Percentiles rank a stretch among this genome's conserved stretches.
Evolutionary conservation across 1,140 invertebrate genomes (phyloP).

Genomic region (Dinoponera quadriceps): DNA sequence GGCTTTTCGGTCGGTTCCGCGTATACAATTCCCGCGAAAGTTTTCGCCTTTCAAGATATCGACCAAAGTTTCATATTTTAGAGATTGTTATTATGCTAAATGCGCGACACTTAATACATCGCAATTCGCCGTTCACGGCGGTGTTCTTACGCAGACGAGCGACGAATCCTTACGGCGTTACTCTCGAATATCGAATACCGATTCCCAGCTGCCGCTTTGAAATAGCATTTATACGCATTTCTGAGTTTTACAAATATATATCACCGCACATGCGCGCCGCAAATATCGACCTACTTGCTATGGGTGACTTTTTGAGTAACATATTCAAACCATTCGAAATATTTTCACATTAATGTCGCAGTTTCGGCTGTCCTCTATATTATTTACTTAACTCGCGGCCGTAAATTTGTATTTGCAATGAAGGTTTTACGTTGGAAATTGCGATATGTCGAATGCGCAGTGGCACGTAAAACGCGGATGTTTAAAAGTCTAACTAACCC

Average conservation of each 20-base stretch:
- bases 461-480: not conserved
- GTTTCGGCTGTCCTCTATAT: not conserved
- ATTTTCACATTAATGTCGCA: not conserved
- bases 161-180: too few relatives aligned
- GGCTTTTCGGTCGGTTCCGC: not conserved
- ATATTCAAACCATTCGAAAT: not conserved
- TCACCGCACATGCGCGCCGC: too few relatives aligned
- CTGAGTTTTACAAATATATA: too few relatives aligned
- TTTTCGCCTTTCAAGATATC: constrained; percentile 7
- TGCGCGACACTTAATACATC: not conserved
- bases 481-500: not conserved
- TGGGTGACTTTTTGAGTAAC: too few relatives aligned
- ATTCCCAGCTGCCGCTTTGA: too few relatives aligned
- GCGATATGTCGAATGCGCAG: not conserved
- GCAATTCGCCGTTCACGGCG: not conserved
- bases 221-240: too few relatives aligned
- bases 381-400: not conserved
- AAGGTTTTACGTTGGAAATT: not conserved
- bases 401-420: not conserved
- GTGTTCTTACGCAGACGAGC: not conserved
- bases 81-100: constrained; percentile 1
- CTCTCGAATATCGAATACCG: too few relatives aligned
- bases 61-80: constrained; percentile 1
- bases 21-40: constrained; percentile 3
- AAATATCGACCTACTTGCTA: too few relatives aligned